These are phyloP conservation scores for Cephus spinipes DNA, from an alignment of 2,888 invertebrate species.

Conservation along the genomic window DNA sequence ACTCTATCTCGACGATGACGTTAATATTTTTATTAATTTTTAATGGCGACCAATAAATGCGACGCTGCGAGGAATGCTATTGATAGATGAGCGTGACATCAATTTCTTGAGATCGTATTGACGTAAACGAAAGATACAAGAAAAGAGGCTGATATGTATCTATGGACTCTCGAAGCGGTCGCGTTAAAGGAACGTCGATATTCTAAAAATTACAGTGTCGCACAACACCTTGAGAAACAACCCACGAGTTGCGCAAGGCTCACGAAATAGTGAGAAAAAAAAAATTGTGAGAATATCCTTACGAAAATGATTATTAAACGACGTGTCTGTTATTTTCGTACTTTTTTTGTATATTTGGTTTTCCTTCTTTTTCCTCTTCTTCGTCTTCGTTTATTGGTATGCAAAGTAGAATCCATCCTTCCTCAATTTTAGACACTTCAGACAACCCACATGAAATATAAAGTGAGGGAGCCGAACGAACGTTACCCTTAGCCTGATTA, in stretches of 20 bases:
- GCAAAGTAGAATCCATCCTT: not conserved
- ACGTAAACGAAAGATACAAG: slow-evolving; percentile 6
- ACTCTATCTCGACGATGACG: not conserved
- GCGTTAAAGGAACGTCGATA: not conserved
- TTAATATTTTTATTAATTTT: not conserved
- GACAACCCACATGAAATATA: not conserved
- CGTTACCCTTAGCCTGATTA: slow-evolving; percentile 27
- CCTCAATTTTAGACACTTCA: not conserved
- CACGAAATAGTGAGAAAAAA: not conserved
- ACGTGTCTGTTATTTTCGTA: not conserved
- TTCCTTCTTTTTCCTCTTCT: not conserved
- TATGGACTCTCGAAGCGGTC: slow-evolving; percentile 12
- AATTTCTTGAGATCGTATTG: not conserved
- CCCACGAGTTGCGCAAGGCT: not conserved
- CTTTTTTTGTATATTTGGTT: not conserved
- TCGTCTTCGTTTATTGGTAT: not conserved
- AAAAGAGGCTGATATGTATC: slow-evolving; percentile 1
- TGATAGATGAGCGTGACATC: not conserved
- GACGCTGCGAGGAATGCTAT: not conserved
- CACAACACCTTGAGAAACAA: not conserved
- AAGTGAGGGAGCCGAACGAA: not conserved
- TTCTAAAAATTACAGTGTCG: slow-evolving; percentile 8
- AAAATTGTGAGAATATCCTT: not conserved
- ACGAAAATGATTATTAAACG: not conserved
- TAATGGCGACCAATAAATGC: not conserved